These are phyloP conservation scores for Australoheros facetus DNA, from an alignment of 2,797 vertebrate species.

Conservation along the genomic window DNA sequence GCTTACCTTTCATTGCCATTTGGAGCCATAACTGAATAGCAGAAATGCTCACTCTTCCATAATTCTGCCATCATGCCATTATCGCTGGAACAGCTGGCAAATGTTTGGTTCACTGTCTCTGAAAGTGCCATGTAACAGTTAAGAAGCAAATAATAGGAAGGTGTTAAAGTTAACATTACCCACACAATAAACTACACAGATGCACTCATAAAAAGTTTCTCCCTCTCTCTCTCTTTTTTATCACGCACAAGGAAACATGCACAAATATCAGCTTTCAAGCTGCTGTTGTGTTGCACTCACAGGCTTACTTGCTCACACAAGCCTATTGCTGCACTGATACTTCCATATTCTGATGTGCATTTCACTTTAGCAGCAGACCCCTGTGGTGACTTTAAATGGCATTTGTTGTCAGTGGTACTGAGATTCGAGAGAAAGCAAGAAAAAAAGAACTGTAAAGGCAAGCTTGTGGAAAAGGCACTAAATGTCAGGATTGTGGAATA, in stretches of 20 bases:
- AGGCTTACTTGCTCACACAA: conserved; percentile 12
- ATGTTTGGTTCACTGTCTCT: not conserved
- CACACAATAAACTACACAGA: not conserved
- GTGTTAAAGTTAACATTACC: not conserved
- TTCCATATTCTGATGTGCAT: conserved; percentile 12
- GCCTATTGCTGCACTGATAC: conserved; percentile 5
- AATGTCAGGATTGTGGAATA: conserved; percentile 20
- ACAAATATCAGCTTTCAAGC: conserved; percentile 2
- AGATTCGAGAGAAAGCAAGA: conserved; percentile 25
- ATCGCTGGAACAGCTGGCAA: conserved; percentile 18
- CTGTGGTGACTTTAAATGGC: conserved; percentile 68
- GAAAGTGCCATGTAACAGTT: not conserved
- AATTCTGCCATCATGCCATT: conserved; percentile 7
- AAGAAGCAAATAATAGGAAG: not conserved
- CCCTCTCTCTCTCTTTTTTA: not conserved
- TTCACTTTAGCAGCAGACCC: conserved; percentile 51
- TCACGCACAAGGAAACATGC: not conserved
- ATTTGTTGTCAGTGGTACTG: conserved; percentile 61
- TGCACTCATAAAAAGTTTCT: not conserved
- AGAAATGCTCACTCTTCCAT: not conserved
- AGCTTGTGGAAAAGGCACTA: conserved; percentile 47
- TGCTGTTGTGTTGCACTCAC: not conserved
- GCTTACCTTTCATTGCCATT: conserved; percentile 6
- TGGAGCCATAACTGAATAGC: not conserved
- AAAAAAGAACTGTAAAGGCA: conserved; percentile 34